phyloP scores from a whole-genome alignment of 2,113 vertebrate genomes.

The Xerus inauris region DNA sequence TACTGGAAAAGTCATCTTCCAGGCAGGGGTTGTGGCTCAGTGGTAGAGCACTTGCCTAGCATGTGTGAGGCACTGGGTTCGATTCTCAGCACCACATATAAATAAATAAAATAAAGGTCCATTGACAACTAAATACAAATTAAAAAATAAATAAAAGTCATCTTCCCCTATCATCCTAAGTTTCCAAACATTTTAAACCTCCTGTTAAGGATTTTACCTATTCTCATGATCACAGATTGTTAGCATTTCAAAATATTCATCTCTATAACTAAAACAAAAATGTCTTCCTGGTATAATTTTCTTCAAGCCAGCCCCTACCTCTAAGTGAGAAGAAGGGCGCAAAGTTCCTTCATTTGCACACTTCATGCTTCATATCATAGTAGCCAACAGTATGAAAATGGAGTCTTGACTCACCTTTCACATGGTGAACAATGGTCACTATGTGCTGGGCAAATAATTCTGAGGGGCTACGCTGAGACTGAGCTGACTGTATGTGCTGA shows the following conservation, averaged over 20 bases:
- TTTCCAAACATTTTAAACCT: neutral
- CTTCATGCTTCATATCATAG: neutral
- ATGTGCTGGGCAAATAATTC: constrained; percentile 98
- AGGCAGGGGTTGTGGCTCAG: no score
- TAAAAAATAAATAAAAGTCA: no score
- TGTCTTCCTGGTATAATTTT: neutral
- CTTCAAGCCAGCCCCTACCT: neutral
- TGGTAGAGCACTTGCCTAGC: no score
- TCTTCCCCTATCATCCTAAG: neutral
- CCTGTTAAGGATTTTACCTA: neutral
- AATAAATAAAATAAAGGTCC: no score
- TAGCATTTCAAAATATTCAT: constrained; percentile 45
- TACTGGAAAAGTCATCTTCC: neutral
- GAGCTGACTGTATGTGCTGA: constrained; percentile 94
- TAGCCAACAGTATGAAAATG: neutral
- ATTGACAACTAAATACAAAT: no score
- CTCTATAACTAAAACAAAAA: constrained; percentile 41
- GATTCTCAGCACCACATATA: no score
- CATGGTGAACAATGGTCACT: constrained; percentile 97
- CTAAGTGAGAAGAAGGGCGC: neutral
- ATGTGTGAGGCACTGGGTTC: no score
- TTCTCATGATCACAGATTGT: neutral
- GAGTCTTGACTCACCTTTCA: constrained; percentile 92
- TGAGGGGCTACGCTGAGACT: constrained; percentile 92
- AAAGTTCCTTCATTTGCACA: neutral